These are phyloP conservation scores for Nomada hirtipes DNA, from an alignment of 2,888 invertebrate genomes.

Conservation along the genomic window DNA sequence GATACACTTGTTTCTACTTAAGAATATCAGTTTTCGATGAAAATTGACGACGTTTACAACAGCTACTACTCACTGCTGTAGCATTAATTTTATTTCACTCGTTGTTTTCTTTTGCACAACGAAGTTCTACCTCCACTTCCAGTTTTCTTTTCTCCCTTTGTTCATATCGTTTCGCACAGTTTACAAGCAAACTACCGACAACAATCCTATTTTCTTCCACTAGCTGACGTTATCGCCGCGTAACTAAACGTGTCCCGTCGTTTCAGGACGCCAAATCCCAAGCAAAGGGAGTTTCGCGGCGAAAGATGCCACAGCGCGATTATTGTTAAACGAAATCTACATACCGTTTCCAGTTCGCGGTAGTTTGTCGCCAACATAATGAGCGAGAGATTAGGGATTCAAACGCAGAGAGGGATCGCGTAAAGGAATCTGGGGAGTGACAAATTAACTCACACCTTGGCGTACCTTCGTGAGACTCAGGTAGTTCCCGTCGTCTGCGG, in stretches of 20 bases:
- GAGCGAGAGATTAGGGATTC: slow-evolving; percentile 45
- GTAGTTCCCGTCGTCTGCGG: slow-evolving; percentile 27
- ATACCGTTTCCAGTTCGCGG: slow-evolving; percentile 17
- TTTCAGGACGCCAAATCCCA: slow-evolving; percentile 4
- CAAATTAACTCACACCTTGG: slow-evolving; percentile 59
- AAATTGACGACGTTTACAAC: too few species aligned
- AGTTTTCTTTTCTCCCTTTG: not conserved
- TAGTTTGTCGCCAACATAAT: slow-evolving; percentile 50
- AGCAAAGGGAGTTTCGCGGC: not conserved
- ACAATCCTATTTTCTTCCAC: not conserved
- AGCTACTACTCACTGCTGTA: too few species aligned
- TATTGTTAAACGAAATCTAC: slow-evolving; percentile 15
- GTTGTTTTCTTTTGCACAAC: too few species aligned
- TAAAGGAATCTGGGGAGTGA: slow-evolving; percentile 51
- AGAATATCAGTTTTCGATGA: too few species aligned
- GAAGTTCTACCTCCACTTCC: too few species aligned
- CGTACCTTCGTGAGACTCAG: slow-evolving; percentile 53
- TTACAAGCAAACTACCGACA: not conserved
- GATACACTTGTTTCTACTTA: too few species aligned
- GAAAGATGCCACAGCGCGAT: not conserved
- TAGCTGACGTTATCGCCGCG: not conserved
- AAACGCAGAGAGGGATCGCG: slow-evolving; percentile 39
- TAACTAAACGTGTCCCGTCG: slow-evolving; percentile 1
- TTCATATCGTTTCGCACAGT: not conserved
- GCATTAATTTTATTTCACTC: too few species aligned